Evolutionary conservation across 2,797 vertebrate species (phyloP), one percentile per base, ranked within the genome.

Genomic region (Phrynocephalus vlangalii): DNA sequence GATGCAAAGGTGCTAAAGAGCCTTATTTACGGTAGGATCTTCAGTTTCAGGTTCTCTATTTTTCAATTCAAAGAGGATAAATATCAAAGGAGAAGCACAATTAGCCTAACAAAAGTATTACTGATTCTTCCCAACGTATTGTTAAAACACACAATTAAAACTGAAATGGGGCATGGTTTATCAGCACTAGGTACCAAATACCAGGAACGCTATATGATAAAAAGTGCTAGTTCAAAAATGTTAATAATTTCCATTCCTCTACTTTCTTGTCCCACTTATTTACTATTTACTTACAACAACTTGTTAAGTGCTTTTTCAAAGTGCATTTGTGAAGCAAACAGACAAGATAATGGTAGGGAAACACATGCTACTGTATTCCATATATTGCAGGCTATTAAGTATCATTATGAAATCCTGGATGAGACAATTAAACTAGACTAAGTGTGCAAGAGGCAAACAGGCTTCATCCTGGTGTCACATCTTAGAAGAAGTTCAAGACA

Each of bases 361-460:
- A 30, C 9, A 26, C 15, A 63, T 75, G 22, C 15, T 33, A 18
- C 22, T 26, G 2, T 16, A 7, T 48, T 84, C 22, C 26, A 44
- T 76, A 48, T 50, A 85, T 22, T 77, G 6, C 0, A 22, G 63
- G 33, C 52, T 84, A 44, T 24, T 48, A 77, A 50, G 60, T 84
- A 75, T 26, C 22, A 56, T 60, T 75, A 50, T 20, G 15, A n/a
- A 38, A 68, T 67, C 28, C 44, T 67, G 38, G 26, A n/a, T n/a
- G 38, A 22, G 3, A 87, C 86, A 84, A 20, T 9, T 18, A 63
- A 83, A 90, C 90, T 28, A 79, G 10, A 8, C 38, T 86, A 73
- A 9, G 16, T 8, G 3, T 56, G 52, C 7, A 73, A 78, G 15
- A 86, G 90, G 71, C 52, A 56, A 56, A 79, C 30, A 81, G 15